Percentiles rank a stretch among this genome's conserved stretches.
phyloP scores from a whole-genome alignment of 1,140 invertebrate genomes.

The Habropoda laboriosa region DNA sequence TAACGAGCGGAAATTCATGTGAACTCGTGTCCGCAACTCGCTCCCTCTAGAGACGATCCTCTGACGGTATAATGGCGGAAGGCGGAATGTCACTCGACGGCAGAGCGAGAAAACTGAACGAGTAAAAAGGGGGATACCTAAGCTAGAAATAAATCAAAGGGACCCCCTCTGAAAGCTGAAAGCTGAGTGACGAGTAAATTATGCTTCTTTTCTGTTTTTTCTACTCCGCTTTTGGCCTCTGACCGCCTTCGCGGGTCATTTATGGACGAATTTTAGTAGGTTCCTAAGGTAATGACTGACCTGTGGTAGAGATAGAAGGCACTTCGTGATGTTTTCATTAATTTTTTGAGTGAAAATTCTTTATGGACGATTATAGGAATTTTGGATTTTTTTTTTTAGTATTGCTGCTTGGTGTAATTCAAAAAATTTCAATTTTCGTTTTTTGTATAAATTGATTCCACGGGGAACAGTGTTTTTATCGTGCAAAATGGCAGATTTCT shows the following conservation, averaged over 20 bases:
- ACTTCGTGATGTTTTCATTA: too few species aligned
- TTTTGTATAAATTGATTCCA: too few species aligned
- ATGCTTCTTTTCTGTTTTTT: not conserved
- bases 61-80: constrained; percentile 29
- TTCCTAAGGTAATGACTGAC: too few species aligned
- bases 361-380: too few species aligned
- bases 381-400: too few species aligned
- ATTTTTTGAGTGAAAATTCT: too few species aligned
- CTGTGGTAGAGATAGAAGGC: too few species aligned
- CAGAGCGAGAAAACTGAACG: constrained; percentile 8
- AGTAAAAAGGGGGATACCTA: not conserved
- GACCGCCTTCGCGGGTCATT: not conserved
- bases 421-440: too few species aligned
- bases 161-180: not conserved
- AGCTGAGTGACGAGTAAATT: not conserved
- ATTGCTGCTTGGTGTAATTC: too few species aligned
- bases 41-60: constrained; percentile 46
- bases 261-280: not conserved
- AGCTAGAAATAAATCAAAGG: constrained; percentile 10
- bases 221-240: not conserved
- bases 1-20: constrained; percentile 63
- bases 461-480: too few species aligned
- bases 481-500: too few species aligned
- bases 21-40: constrained; percentile 45
- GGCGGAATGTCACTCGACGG: not conserved